phyloP scores from a whole-genome alignment of 2,797 vertebrate species.

The Gymnothorax javanicus region DNA sequence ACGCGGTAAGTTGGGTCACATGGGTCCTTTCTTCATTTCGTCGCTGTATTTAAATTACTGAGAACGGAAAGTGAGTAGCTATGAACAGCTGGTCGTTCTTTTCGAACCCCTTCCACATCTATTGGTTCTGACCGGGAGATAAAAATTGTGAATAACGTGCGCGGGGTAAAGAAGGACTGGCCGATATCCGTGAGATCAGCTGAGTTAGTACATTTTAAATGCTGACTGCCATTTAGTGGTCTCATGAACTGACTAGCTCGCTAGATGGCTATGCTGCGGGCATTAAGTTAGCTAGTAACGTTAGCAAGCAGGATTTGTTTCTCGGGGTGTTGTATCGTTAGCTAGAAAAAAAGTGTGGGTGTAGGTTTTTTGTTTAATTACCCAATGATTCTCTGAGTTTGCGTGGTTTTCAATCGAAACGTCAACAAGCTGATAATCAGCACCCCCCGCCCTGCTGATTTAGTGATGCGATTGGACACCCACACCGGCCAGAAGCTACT shows the following conservation, averaged over 20 bases:
- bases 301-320: background rate
- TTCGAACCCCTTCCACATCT: background rate
- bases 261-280: background rate
- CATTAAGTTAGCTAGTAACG: background rate
- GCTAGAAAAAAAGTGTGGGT: background rate
- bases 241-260: background rate
- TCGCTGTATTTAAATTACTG: slow-evolving; percentile 17
- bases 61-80: background rate
- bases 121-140: background rate
- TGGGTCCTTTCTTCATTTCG: slow-evolving; percentile 26
- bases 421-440: too few species aligned
- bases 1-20: slow-evolving; percentile 16
- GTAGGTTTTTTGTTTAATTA: background rate
- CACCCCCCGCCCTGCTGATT: background rate
- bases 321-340: background rate
- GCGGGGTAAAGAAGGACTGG: background rate
- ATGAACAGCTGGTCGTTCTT: background rate
- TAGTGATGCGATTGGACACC: background rate
- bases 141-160: background rate
- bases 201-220: background rate
- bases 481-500: background rate
- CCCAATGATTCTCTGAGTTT: background rate
- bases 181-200: background rate
- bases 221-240: background rate
- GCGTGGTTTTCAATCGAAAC: background rate